Base-by-base conservation (phyloP, 1,140 invertebrate genomes). In the Adoxophyes honmai region DNA sequence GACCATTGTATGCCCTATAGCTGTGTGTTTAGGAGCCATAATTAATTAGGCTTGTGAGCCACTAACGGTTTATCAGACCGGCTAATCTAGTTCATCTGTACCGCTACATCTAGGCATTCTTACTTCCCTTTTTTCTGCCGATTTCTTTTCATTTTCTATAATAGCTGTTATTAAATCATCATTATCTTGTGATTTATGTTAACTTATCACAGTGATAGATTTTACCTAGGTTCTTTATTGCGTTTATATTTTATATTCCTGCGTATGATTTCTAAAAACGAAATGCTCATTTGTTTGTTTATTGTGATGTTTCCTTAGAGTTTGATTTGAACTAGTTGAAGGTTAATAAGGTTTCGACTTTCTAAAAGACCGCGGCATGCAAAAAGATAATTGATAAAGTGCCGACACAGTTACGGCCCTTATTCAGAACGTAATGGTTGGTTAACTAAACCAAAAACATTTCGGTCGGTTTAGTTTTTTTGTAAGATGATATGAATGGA, bases 1-100 rank as follows among this genome's bases (percentile, higher is more conserved):
- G 10, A 18, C 11, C 10, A 48, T 13, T 11, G 4, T 48, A 18
- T 48, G 42, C 21, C 21, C n/a, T 48, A 21, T 33, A n/a, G 11
- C 13, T 7, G 10, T 15, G 28, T 16, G 7, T 52, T 52, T 52
- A 34, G 4, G 14, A 8, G 33, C 28, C 33, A 52, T 34, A 34
- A 63, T 78, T 70, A 71, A 79, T 86, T 83, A 77, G 62, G 72
- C 65, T 70, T 72, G 74, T 78, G 71, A 73, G 74, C 58, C 66
- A 53, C 54, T 83, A 86, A 85, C 81, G 80, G 83, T 75, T 55
- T 60, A 75, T 70, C 62, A 65, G 72, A 77, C 68, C 73, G 70
- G 72, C 70, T 66, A 75, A 79, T 78, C 80, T 81, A 79, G 80
- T 84, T 83, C 74, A 71, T 73, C 75, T 72, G 66, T 73, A 81